Base-by-base conservation (phyloP, 2,797 vertebrate species). In the Rhinichthys osculus region DNA sequence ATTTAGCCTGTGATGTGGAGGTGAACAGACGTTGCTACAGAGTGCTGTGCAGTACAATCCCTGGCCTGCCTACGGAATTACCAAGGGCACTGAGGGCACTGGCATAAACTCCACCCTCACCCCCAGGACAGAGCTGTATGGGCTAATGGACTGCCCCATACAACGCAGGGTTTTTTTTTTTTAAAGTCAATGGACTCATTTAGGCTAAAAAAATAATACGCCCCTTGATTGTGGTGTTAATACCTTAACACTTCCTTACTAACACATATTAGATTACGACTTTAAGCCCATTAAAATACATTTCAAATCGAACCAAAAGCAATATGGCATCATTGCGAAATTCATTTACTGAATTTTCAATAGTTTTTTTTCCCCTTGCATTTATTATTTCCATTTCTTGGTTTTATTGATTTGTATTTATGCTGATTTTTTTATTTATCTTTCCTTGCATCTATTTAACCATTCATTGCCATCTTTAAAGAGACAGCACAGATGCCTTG, bases 1-100 rank as follows among this genome's bases (percentile, higher is more conserved):
- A 95, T 95, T 94, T 95, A 94, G 93, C 92, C 85, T 3, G 82
- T 95, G 94, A 94, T 94, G 95, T 95, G 91, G 93, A 92, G 90
- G 91, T 92, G 90, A 92, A 92, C 94, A 94, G 93, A 94, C 89
- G 78, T 85, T 85, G 88, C 93, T 92, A 92, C 93, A 92, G 92
- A 92, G 92, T 89, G 92, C 90, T 93, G 93, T 93, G 93, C 93
- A 93, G 94, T 93, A 92, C 94, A 95, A 95, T 95, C 94, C 87
- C 69, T 3, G 85, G 84, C 92, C 92, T 92, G 93, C 91, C 90
- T 86, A 91, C 92, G 93, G 81, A 92, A 93, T 94, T 93, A 94
- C 90, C 91, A 90, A 94, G 78, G 93, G 93, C 92, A 91, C 89
- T 90, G 88, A 95, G 94, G 93, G 93, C 93, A 92, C 54, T 78